Evolutionary conservation across 2,797 vertebrate genomes (phyloP).

Genomic region (Spinus olivaceus): DNA sequence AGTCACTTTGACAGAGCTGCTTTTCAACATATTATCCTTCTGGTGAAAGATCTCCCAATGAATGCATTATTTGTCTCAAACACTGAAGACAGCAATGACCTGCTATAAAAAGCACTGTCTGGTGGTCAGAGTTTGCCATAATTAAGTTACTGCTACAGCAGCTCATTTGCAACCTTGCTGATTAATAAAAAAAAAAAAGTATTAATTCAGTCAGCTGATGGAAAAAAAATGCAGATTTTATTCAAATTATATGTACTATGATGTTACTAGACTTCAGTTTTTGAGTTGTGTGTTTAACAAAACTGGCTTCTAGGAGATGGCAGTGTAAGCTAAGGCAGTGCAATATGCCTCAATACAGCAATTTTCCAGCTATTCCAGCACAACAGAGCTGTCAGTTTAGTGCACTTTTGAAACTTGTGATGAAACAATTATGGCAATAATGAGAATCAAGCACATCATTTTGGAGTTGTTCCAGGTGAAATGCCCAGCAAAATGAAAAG

Average conservation of each 20-base stretch:
- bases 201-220: neutral
- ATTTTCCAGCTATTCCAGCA: neutral
- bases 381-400: neutral
- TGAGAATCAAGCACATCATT: neutral
- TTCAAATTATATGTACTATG: neutral
- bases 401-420: neutral
- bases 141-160: neutral
- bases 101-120: neutral
- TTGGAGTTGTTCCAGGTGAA: neutral
- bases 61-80: slow-evolving; percentile 22
- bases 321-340: neutral
- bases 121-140: neutral
- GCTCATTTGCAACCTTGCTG: neutral
- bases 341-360: neutral
- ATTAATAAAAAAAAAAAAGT: slow-evolving; percentile 11
- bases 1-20: slow-evolving; percentile 19
- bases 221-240: neutral
- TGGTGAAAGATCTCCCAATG: slow-evolving; percentile 25
- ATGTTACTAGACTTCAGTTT: neutral
- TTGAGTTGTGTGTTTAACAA: neutral
- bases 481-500: neutral
- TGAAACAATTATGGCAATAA: neutral
- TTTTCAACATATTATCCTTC: slow-evolving; percentile 29
- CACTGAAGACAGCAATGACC: slow-evolving; percentile 11
- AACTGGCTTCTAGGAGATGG: neutral